A percentile compares a stretch with the other conserved stretches of the same genome.
These are phyloP conservation scores for Eriosoma lanigerum DNA, from an alignment of 1,140 invertebrate species.

Conservation along the genomic window DNA sequence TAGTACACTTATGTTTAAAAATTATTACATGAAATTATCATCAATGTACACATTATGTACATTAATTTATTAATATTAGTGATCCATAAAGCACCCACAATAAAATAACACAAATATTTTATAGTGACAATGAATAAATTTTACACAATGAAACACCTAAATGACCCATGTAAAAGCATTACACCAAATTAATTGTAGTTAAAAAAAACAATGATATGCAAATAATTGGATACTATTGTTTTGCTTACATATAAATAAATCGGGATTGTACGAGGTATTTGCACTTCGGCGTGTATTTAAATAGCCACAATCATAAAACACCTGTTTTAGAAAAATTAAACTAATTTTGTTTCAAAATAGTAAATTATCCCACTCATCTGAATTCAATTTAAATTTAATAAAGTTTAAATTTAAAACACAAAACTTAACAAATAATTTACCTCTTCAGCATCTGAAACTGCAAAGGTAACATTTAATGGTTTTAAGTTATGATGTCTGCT, in stretches of 20 bases:
- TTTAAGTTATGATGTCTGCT: slow-evolving; percentile 70
- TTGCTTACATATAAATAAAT: slow-evolving; percentile 50
- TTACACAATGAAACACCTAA: slow-evolving; percentile 36
- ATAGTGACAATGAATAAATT: slow-evolving; percentile 49
- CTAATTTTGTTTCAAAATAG: slow-evolving; percentile 35
- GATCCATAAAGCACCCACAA: slow-evolving; percentile 1
- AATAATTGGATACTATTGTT: slow-evolving; percentile 23
- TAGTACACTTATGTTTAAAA: not conserved
- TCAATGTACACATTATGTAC: slow-evolving; percentile 16
- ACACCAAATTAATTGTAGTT: slow-evolving; percentile 42
- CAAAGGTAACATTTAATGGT: slow-evolving; percentile 84
- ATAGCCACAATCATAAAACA: slow-evolving; percentile 45
- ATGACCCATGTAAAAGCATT: slow-evolving; percentile 30
- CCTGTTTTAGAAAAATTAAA: slow-evolving; percentile 44
- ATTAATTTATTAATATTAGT: slow-evolving; percentile 24
- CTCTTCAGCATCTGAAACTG: slow-evolving; percentile 79
- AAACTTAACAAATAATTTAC: slow-evolving; percentile 57
- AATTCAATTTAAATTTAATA: not conserved
- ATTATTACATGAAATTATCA: slow-evolving; percentile 10
- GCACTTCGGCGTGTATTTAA: slow-evolving; percentile 30
- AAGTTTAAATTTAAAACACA: not conserved
- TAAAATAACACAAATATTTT: slow-evolving; percentile 50
- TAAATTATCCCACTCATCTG: slow-evolving; percentile 7
- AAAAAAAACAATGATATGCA: slow-evolving; percentile 33
- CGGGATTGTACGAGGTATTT: slow-evolving; percentile 26